Conservation (phyloP, 2,888 invertebrate genomes). For the Watsonalla cultraria region DNA sequence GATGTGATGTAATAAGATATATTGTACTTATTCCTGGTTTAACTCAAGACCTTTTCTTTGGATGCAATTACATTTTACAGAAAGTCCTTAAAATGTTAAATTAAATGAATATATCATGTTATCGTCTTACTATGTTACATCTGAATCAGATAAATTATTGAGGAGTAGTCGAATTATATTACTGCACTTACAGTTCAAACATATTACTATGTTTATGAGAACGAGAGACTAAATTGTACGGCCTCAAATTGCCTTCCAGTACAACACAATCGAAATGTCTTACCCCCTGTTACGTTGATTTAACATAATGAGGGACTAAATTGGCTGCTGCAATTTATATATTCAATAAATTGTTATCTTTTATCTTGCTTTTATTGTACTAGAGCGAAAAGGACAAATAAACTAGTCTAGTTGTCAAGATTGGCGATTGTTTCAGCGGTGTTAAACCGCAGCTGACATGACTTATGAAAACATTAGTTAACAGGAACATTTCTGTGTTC, state of each 20-base stretch:
- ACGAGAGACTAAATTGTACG: neutral
- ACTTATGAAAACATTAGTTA: constrained; percentile 24
- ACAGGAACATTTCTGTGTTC: constrained; percentile 8
- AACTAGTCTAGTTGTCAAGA: constrained; percentile 3
- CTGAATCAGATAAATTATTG: too few relatives aligned
- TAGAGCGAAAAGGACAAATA: neutral
- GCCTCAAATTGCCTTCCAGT: neutral
- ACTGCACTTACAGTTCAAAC: too few relatives aligned
- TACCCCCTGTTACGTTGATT: neutral
- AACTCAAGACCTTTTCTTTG: too few relatives aligned
- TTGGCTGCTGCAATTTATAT: neutral
- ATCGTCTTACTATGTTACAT: too few relatives aligned
- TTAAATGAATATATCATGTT: too few relatives aligned
- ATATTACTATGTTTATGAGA: neutral
- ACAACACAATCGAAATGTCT: neutral
- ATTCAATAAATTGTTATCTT: neutral
- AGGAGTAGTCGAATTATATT: too few relatives aligned
- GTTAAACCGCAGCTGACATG: constrained; percentile 27
- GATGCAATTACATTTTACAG: too few relatives aligned
- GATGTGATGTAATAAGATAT: too few relatives aligned
- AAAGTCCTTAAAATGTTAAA: too few relatives aligned
- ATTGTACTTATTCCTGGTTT: too few relatives aligned
- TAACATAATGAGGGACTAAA: neutral
- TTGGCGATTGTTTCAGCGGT: neutral
- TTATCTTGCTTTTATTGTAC: constrained; percentile 1